A percentile compares a stretch with the other conserved stretches of the same genome.
Conservation (phyloP, 2,113 vertebrate genomes). For the Antigone vipio region DNA sequence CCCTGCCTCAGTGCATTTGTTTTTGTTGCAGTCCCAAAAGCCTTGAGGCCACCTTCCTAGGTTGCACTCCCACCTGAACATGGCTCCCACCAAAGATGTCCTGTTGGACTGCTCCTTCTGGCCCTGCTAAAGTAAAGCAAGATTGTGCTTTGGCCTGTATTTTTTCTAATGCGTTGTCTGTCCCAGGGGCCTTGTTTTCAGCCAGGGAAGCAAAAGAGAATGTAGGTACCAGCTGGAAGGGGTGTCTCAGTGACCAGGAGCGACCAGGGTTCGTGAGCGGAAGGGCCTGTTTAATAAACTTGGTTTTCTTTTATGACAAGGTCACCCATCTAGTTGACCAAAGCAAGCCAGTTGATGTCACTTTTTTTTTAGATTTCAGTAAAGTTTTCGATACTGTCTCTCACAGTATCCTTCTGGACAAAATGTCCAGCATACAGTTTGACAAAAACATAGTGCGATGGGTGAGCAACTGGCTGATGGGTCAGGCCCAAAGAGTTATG, state of each 20-base stretch:
- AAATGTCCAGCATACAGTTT: too few relatives aligned
- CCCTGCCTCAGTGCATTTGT: neutral
- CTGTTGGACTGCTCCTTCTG: neutral
- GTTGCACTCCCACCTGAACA: neutral
- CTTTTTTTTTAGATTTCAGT: too few relatives aligned
- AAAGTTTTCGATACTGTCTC: too few relatives aligned
- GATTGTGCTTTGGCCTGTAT: neutral
- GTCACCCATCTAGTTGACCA: too few relatives aligned
- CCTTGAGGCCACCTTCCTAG: neutral
- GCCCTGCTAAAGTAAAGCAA: neutral
- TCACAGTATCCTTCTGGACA: too few relatives aligned
- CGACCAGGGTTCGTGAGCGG: too few relatives aligned
- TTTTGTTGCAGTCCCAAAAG: accelerated
- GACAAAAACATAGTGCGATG: too few relatives aligned
- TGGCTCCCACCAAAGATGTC: neutral
- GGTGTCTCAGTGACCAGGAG: neutral
- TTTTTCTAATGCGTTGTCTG: neutral
- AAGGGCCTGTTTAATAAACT: too few relatives aligned
- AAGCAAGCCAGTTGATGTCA: too few relatives aligned
- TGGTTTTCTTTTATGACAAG: too few relatives aligned
- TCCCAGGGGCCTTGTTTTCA: neutral
- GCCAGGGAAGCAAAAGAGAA: neutral
- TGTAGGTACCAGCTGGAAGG: neutral
- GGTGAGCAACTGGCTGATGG: too few relatives aligned
- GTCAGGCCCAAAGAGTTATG: too few relatives aligned